A percentile compares a stretch with the other conserved stretches of the same genome.
These are phyloP conservation scores for Choristoneura fumiferana DNA, from an alignment of 1,140 invertebrate species.

Conservation along the genomic window DNA sequence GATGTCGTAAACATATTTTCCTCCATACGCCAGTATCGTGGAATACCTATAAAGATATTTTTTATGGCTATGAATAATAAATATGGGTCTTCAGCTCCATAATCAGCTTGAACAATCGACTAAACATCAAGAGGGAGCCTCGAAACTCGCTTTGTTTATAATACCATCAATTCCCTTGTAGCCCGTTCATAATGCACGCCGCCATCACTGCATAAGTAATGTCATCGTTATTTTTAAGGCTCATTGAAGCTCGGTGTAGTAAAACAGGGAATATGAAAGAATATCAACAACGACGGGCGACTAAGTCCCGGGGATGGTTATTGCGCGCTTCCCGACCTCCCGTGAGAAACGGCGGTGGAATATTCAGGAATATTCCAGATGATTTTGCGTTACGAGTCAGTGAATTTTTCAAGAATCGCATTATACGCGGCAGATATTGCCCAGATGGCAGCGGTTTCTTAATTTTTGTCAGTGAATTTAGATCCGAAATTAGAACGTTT, in stretches of 20 bases:
- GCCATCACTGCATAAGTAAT: too few relatives aligned
- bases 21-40: too few relatives aligned
- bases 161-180: too few relatives aligned
- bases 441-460: background rate
- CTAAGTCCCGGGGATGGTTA: conserved; percentile 2
- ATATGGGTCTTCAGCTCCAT: too few relatives aligned
- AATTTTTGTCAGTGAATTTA: background rate
- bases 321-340: background rate
- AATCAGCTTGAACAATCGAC: too few relatives aligned
- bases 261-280: background rate
- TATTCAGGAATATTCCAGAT: conserved; percentile 6
- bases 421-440: conserved; percentile 8
- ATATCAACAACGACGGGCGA: conserved; percentile 15
- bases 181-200: too few relatives aligned
- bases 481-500: background rate
- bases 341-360: conserved; percentile 6
- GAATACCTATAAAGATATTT: too few relatives aligned
- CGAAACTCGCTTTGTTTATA: too few relatives aligned
- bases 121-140: too few relatives aligned
- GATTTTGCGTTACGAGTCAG: conserved; percentile 15
- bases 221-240: background rate
- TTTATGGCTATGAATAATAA: too few relatives aligned
- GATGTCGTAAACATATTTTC: too few relatives aligned
- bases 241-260: background rate
- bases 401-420: conserved; percentile 18